Base-by-base conservation (phyloP, 1,140 invertebrate genomes). In the Papilio xuthus region DNA sequence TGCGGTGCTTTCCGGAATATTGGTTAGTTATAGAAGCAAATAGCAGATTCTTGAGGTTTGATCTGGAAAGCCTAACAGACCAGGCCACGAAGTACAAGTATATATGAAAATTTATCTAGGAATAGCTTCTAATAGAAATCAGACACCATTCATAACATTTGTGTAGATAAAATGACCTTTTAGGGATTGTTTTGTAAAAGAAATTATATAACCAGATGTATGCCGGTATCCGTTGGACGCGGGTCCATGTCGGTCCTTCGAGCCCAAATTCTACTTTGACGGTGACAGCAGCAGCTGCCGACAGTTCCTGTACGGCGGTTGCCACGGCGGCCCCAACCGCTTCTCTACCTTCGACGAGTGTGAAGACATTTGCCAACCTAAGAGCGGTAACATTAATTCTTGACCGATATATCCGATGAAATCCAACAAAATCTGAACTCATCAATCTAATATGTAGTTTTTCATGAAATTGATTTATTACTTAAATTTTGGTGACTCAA, bases 321-420 rank as follows among this genome's bases (percentile, higher is more conserved):
- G 97, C 86, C 95, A 95, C 56, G 97, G 97, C 18, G 97, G 97
- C 81, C 96, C 96, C 44, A 98, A 98, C 87, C 95, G 96, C 79
- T 98, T 98, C 91, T 95, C 95, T 77, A 94, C 95, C 3, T 81
- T 94, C 23, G 89, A 95, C 60, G 96, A 97, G 84, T 97, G 97
- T 85, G 94, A 96, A 83, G 93, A 94, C 12, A 90, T 96, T 74
- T 97, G 96, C 88, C 91, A 79, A 53, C 83, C 88, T 56, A 69
- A 80, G 32, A 79, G 78, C 4, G 84, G 85, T 88, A 53, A 53
- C 18, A 28, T 56, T 70, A 63, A n/a, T 56, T 78, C 44, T 74
- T 69, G 53, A 47, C 44, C 67, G 23, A 69, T 32, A 67, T 44
- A 47, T 13, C 2, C 15, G 4, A 4, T 15, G 13, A 15, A 47